phyloP scores from a whole-genome alignment of 2,888 invertebrate species.

The Odontocerum albicorne region DNA sequence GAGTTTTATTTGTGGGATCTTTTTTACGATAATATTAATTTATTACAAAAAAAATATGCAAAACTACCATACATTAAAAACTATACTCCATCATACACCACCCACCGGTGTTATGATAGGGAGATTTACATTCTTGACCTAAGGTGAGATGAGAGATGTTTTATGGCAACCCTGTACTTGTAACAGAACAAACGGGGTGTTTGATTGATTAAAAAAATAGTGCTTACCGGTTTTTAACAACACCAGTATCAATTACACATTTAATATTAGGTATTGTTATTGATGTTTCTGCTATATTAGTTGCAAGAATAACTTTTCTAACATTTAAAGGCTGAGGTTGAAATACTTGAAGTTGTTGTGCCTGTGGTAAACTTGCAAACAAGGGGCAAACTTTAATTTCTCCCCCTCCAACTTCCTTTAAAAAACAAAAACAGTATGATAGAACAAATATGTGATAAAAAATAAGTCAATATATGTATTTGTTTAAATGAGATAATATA shows the following conservation, averaged over 20 bases:
- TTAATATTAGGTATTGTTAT: constrained; percentile 92
- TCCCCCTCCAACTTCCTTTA: constrained; percentile 62
- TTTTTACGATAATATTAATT: too few species aligned
- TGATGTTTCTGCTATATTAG: constrained; percentile 98
- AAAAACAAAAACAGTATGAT: constrained; percentile 25
- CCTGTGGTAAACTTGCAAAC: constrained; percentile 86
- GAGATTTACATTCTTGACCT: too few species aligned
- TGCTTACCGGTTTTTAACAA: constrained; percentile 81
- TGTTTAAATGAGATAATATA: constrained; percentile 6
- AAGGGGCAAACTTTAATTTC: constrained; percentile 80
- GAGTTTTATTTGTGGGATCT: too few species aligned
- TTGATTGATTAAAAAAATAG: too few species aligned
- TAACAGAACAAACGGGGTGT: too few species aligned
- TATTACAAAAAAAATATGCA: too few species aligned
- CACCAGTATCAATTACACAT: constrained; percentile 89
- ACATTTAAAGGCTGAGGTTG: constrained; percentile 68
- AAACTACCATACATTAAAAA: too few species aligned
- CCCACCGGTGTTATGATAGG: too few species aligned
- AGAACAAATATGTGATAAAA: neutral
- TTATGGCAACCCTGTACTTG: too few species aligned
- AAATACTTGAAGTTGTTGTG: constrained; percentile 88
- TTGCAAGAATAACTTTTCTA: constrained; percentile 91
- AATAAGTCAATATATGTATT: neutral
- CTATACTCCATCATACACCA: too few species aligned
- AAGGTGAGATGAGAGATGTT: too few species aligned